Evolutionary conservation across 2,888 invertebrate genomes (phyloP), one percentile per base, ranked within the genome.

Genomic region (Drosophila leonis): DNA sequence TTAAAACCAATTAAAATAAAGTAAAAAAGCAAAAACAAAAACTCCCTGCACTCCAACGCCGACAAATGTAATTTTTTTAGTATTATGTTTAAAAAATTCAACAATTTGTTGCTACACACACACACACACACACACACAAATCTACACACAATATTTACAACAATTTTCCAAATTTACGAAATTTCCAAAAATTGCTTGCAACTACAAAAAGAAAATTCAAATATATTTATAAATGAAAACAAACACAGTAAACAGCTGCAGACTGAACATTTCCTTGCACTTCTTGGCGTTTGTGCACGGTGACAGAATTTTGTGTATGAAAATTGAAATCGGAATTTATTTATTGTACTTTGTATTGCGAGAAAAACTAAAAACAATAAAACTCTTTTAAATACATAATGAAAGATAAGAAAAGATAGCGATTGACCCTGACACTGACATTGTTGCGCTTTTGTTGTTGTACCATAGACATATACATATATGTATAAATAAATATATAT

Each of bases 391-490:
- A 48, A 48, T 29, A 29, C 62, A 46, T 37, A n/a, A 39, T 39
- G 27, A 64, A 52, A 55, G 31, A 42, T 54, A 62, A 31, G 63
- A 61, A 63, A 57, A 52, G 9, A 60, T 70, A 77, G 55, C 42
- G 60, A 75, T 83, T 75, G 90, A 90, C 90, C 74, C 71, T 78
- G 85, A 72, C 88, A 84, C 74, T 87, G 88, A 89, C 88, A 88
- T 75, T 84, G 88, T 84, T 89, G 85, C 90, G 90, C 85, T 89
- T 89, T 84, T 84, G 85, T 84, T 84, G 88, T 84, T 84, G 90
- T 84, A 84, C 65, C 74, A 89, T 89, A 84, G 75, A 84, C 60
- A 69, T 70, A 80, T 61, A 63, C 41, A 72, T 29, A 46, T 42
- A 35, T 27, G 42, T n/a, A 44, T 41, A 65, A 18, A 61, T 42